Conservation (phyloP, 1,140 invertebrate species). For the Drosophila sechellia region DNA sequence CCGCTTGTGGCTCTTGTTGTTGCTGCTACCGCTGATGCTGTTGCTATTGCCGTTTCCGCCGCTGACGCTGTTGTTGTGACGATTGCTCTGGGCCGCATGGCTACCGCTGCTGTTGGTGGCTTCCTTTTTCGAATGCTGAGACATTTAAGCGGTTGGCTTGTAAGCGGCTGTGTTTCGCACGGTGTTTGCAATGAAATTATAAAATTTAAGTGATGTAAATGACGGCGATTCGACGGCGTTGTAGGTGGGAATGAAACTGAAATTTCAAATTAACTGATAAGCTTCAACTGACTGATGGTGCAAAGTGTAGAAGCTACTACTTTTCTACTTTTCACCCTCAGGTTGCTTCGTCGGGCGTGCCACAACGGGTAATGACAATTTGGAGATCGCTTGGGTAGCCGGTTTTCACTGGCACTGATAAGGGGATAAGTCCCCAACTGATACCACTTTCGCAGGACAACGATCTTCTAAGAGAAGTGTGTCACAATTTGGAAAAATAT, state of each 20-base stretch:
- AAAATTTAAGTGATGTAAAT: slow-evolving; percentile 3
- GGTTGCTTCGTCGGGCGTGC: background rate
- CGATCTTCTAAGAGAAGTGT: no score
- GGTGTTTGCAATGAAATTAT: background rate
- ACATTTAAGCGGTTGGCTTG: slow-evolving; percentile 68
- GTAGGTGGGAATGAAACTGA: background rate
- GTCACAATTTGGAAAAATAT: no score
- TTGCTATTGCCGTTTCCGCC: slow-evolving; percentile 16
- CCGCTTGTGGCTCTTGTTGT: slow-evolving; percentile 36
- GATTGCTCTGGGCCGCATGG: slow-evolving; percentile 32
- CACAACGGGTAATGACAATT: background rate
- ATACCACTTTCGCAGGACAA: background rate
- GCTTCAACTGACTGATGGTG: background rate
- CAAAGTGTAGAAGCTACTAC: background rate
- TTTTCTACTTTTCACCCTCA: background rate
- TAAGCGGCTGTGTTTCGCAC: slow-evolving; percentile 17
- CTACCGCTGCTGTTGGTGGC: slow-evolving; percentile 27
- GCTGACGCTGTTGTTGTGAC: slow-evolving; percentile 23
- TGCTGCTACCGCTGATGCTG: slow-evolving; percentile 18
- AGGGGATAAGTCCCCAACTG: background rate
- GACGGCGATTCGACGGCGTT: background rate
- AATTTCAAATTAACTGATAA: slow-evolving; percentile 17
- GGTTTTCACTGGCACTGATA: background rate
- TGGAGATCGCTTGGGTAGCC: background rate
- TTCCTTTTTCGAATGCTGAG: slow-evolving; percentile 79